These are phyloP conservation scores for Agriopis aurantiaria DNA, from an alignment of 2,888 invertebrate species.

Conservation along the genomic window DNA sequence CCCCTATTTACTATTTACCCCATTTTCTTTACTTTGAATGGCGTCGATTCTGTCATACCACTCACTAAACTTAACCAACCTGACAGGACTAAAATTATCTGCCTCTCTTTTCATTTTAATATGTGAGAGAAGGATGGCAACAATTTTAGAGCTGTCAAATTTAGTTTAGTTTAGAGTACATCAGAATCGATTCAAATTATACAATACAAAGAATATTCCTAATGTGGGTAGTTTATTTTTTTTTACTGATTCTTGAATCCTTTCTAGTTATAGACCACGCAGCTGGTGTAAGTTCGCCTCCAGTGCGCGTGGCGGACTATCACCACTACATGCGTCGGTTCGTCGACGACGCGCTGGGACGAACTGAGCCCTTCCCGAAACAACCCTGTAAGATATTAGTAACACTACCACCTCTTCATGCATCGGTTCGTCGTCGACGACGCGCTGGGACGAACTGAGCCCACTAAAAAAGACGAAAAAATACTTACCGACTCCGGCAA, in stretches of 20 bases:
- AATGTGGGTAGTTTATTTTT: no score
- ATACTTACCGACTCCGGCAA: no score
- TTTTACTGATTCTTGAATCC: neutral
- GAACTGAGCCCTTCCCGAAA: neutral
- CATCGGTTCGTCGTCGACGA: neutral
- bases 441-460: conserved; percentile 12
- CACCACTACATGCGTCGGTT: conserved; percentile 5
- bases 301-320: neutral
- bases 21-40: no score
- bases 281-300: neutral
- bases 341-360: conserved; percentile 15
- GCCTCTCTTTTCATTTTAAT: no score
- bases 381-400: conserved; percentile 6
- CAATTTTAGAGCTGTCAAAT: no score
- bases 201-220: no score
- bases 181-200: no score
- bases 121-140: no score
- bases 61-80: no score
- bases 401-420: conserved; percentile 7
- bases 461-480: neutral
- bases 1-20: neutral
- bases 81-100: no score
- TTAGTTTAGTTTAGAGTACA: no score
- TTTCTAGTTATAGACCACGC: conserved; percentile 9
- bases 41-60: no score